Evolutionary conservation across 2,113 vertebrate genomes (phyloP).

Genomic region (Leptodactylus fuscus): DNA sequence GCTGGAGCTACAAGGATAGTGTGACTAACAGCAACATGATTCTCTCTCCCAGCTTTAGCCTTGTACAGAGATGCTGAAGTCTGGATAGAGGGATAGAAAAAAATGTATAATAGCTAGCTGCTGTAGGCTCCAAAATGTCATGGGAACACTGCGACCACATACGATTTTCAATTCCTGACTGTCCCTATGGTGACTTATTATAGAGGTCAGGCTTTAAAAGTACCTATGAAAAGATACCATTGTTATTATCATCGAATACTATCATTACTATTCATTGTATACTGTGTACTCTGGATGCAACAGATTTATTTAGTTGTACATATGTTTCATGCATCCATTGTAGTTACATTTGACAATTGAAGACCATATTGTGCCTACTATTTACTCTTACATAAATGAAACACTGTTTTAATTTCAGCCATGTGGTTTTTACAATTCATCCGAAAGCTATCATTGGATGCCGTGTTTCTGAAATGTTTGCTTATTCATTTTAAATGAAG

Average conservation of each 20-base stretch:
- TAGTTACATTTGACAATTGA: neutral
- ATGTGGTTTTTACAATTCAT: neutral
- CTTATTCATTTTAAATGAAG: constrained; percentile 68
- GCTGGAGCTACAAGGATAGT: too few relatives aligned
- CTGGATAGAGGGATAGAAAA: too few relatives aligned
- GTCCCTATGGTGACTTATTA: neutral
- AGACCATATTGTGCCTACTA: neutral
- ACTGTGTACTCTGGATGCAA: neutral
- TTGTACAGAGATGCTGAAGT: too few relatives aligned
- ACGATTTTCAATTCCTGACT: neutral
- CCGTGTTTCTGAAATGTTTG: constrained; percentile 20
- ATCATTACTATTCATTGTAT: neutral
- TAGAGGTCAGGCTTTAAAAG: too few relatives aligned
- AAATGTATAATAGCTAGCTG: neutral
- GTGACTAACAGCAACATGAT: too few relatives aligned
- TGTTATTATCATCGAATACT: neutral
- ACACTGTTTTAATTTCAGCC: neutral
- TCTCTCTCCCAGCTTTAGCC: too few relatives aligned
- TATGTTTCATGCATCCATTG: neutral
- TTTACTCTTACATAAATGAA: neutral
- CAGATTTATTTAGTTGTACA: neutral
- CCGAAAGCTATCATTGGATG: neutral
- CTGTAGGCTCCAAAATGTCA: neutral
- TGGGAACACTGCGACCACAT: neutral
- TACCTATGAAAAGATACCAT: too few relatives aligned